Evolutionary conservation across 2,797 vertebrate species (phyloP), one percentile per base, ranked within the genome.

Genomic region (Coracias cyanogaster): DNA sequence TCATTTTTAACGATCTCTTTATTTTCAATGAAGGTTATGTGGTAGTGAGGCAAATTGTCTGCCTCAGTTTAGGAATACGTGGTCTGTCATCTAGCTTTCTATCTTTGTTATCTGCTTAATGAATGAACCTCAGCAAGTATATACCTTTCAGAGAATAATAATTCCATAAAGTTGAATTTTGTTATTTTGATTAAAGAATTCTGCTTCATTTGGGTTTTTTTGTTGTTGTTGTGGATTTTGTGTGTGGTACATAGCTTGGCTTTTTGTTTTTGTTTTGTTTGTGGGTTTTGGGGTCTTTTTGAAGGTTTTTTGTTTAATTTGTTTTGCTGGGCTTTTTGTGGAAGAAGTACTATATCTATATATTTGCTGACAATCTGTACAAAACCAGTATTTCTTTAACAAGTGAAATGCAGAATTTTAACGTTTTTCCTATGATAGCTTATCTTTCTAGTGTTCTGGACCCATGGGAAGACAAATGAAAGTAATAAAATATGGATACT

Each of bases 1-100:
- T 94, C 48, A 88, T 93, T 94, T 97, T 95, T 94, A 97, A 97
- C 93, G 81, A 62, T 26, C 20, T 80, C 93, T 95, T 49, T 89
- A 69, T 94, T 94, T 51, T 73, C 91, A 69, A 3, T 72, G 43
- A 91, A 95, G n/a, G 78, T 71, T 89, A 78, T 45, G 24, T 94
- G 74, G 18, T 81, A 43, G n/a, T 37, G 21, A 91, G 25, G 72
- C 62, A 84, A 96, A 92, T 81, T 60, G 12, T 77, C 45, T 77
- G 9, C 26, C 48, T 88, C 37, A 10, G 39, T 71, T 94, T 83
- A 91, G 82, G n/a, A 91, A 80, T 45, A 65, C 3, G 6, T 17
- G 16, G 24, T 72, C 17, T 90, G 33, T 35, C 65, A 60, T 16
- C 17, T 69, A 89, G 4, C 6, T 61, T 81, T 80, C 58, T 87